These are phyloP conservation scores for Antennarius striatus DNA, from an alignment of 2,113 vertebrate genomes.

Conservation along the genomic window DNA sequence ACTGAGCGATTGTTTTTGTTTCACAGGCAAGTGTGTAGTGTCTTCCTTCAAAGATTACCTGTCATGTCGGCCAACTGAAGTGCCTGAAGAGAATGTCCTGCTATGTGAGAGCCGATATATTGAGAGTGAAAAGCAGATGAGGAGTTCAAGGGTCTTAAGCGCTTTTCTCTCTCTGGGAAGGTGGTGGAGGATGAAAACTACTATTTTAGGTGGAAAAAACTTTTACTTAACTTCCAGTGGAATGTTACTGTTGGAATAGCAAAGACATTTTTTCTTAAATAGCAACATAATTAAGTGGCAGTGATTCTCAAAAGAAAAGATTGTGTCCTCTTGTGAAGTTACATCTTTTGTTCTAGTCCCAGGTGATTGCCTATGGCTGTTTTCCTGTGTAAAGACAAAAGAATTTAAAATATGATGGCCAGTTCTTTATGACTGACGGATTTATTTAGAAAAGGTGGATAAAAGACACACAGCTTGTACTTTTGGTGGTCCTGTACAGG, in stretches of 20 bases:
- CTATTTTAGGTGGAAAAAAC: slow-evolving; percentile 89
- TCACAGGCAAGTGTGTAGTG: slow-evolving; percentile 93
- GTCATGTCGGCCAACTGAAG: slow-evolving; percentile 95
- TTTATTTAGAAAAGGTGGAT: background rate
- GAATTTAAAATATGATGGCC: background rate
- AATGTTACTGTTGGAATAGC: background rate
- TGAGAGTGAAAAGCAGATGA: slow-evolving; percentile 98
- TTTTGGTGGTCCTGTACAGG: slow-evolving; percentile 68
- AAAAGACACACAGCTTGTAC: background rate
- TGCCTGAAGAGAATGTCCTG: slow-evolving; percentile 91
- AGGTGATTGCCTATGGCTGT: background rate
- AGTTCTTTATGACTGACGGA: background rate
- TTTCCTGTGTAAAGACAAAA: background rate
- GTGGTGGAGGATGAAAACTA: slow-evolving; percentile 98
- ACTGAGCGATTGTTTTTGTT: slow-evolving; percentile 6
- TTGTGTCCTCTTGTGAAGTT: background rate
- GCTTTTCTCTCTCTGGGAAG: slow-evolving; percentile 96
- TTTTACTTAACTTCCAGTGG: background rate
- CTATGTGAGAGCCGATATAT: slow-evolving; percentile 99
- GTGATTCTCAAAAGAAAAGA: background rate
- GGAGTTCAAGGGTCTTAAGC: slow-evolving; percentile 97
- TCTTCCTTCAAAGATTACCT: slow-evolving; percentile 98
- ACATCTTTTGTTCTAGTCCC: background rate
- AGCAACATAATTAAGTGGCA: background rate
- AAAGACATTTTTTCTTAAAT: background rate